Conservation (phyloP, 2,113 vertebrate genomes). For the Eudorcas thomsonii region DNA sequence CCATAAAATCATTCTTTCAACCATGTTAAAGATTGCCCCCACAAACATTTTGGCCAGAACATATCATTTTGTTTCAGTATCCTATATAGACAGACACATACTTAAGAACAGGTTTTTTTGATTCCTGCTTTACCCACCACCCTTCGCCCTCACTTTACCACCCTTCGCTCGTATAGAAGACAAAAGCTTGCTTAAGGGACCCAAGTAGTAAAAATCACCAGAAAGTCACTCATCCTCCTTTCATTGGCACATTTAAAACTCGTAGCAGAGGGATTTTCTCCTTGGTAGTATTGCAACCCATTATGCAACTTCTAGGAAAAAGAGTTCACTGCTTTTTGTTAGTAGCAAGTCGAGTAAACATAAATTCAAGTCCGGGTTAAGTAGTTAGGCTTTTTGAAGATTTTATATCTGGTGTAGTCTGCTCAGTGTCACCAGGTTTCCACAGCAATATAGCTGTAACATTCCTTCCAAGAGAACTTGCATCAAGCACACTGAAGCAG, state of each 20-base stretch:
- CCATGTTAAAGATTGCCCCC: neutral
- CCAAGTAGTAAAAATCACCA: conserved; percentile 24
- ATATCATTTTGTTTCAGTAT: neutral
- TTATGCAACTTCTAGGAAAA: conserved; percentile 28
- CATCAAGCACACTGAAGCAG: conserved; percentile 75
- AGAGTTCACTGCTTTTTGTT: conserved; percentile 43
- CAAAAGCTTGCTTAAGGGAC: neutral
- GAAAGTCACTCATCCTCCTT: neutral
- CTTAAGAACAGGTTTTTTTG: neutral
- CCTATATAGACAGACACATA: neutral
- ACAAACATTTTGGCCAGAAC: neutral
- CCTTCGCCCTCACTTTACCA: neutral
- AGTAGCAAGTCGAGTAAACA: conserved; percentile 72
- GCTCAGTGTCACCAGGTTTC: conserved; percentile 79
- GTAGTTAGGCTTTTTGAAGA: conserved; percentile 43
- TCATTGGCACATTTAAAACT: neutral
- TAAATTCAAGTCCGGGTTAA: conserved; percentile 60
- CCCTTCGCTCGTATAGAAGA: neutral
- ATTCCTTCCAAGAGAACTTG: conserved; percentile 75
- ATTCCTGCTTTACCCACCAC: neutral
- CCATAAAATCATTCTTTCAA: neutral
- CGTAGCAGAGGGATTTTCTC: neutral
- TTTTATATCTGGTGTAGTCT: conserved; percentile 78
- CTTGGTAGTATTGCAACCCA: neutral
- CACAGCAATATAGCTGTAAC: conserved; percentile 75